A percentile compares a stretch with the other conserved stretches of the same genome.
Conservation (phyloP, 2,797 vertebrate species). For the Muscicapa comitata region DNA sequence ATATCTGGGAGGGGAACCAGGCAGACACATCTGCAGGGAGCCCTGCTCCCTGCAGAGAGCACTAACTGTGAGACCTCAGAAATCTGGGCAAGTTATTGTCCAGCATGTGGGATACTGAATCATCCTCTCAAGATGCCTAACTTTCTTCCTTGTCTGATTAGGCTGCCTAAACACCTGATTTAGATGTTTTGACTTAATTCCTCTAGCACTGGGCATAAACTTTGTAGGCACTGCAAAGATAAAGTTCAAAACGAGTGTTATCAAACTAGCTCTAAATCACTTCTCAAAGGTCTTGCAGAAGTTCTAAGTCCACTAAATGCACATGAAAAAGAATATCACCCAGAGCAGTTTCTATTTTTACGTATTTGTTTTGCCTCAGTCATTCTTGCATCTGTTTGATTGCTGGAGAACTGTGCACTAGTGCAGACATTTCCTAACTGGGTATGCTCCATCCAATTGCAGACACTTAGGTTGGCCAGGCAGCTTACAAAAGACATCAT, state of each 20-base stretch:
- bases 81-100: neutral
- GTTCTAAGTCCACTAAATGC: neutral
- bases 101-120: neutral
- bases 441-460: neutral
- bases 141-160: neutral
- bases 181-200: neutral
- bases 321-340: neutral
- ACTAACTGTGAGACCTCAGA: neutral
- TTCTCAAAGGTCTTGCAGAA: constrained; percentile 3
- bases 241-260: neutral
- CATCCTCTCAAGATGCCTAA: neutral
- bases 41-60: neutral
- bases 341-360: neutral
- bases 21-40: neutral
- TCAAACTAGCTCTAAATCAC: neutral
- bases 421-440: neutral
- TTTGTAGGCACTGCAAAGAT: neutral
- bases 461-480: neutral
- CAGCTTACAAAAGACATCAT: neutral
- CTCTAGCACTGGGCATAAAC: neutral
- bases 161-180: neutral
- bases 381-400: neutral
- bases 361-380: neutral
- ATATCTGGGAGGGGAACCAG: neutral
- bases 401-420: neutral